Evolutionary conservation across 2,888 invertebrate genomes (phyloP).

Genomic region (Adelphocoris suturalis): DNA sequence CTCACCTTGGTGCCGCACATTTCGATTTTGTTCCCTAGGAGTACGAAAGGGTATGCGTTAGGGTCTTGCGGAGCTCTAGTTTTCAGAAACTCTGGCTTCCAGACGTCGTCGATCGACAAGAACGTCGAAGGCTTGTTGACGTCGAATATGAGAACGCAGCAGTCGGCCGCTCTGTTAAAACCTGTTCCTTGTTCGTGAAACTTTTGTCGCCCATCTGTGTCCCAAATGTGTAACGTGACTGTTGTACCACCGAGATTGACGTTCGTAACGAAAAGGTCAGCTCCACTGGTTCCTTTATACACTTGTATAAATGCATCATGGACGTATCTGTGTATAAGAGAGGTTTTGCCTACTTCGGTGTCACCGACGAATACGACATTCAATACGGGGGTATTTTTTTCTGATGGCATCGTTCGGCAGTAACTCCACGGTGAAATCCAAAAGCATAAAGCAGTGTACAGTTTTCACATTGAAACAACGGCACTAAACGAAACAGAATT

Average conservation of each 20-base stretch:
- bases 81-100: background rate
- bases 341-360: background rate
- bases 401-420: background rate
- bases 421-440: no score
- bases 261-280: background rate
- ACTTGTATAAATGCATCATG: background rate
- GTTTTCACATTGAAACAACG: no score
- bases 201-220: conserved; percentile 98
- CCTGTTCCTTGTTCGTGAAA: conserved; percentile 99
- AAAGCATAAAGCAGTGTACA: no score
- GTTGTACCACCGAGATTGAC: background rate
- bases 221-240: conserved; percentile 91
- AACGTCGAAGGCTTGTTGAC: conserved; percentile 99
- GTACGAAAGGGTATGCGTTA: conserved; percentile 99
- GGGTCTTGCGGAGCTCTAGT: conserved; percentile 97
- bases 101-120: conserved; percentile 88
- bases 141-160: conserved; percentile 99
- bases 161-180: conserved; percentile 99
- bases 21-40: conserved; percentile 98
- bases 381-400: background rate
- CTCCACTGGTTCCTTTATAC: background rate
- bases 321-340: background rate
- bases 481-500: no score
- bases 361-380: background rate
- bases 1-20: conserved; percentile 84